Evolutionary conservation across 2,888 invertebrate genomes (phyloP).

Genomic region (Eupithecia subumbrata): DNA sequence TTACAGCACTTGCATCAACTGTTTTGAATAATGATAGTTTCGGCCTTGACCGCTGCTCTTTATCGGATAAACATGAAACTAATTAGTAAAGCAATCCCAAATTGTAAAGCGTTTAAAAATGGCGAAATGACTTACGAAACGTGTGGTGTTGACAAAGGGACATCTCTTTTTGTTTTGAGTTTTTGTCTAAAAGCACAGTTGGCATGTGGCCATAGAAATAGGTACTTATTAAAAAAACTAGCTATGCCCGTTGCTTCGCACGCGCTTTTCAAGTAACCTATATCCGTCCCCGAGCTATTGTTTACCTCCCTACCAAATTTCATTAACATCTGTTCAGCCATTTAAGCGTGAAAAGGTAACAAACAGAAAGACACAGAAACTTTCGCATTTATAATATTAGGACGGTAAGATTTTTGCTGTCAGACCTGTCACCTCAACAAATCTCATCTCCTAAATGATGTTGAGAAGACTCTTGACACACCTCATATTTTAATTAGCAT

Average conservation of each 20-base stretch:
- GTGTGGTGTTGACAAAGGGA: slow-evolving; percentile 16
- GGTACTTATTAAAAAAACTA: background rate
- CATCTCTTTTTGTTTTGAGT: slow-evolving; percentile 1
- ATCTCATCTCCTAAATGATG: background rate
- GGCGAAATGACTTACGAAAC: slow-evolving; percentile 7
- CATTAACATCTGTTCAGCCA: no score
- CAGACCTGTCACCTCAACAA: background rate
- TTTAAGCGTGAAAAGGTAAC: no score
- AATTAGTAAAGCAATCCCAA: slow-evolving; percentile 19
- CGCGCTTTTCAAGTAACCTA: no score
- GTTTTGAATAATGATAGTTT: slow-evolving; percentile 22
- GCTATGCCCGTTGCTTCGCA: no score
- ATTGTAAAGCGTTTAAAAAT: slow-evolving; percentile 25
- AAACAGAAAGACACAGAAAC: no score
- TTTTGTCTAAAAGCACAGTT: slow-evolving; percentile 20
- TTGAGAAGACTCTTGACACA: background rate
- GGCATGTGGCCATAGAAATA: slow-evolving; percentile 2
- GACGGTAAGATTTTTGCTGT: background rate
- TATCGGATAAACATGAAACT: slow-evolving; percentile 23
- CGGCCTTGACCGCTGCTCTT: slow-evolving; percentile 28
- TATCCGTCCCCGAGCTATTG: no score
- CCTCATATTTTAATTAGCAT: slow-evolving; percentile 5
- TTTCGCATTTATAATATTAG: no score
- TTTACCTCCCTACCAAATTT: no score
- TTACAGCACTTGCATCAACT: slow-evolving; percentile 17